phyloP scores from a whole-genome alignment of 2,113 vertebrate genomes.

The Neotragus moschatus region DNA sequence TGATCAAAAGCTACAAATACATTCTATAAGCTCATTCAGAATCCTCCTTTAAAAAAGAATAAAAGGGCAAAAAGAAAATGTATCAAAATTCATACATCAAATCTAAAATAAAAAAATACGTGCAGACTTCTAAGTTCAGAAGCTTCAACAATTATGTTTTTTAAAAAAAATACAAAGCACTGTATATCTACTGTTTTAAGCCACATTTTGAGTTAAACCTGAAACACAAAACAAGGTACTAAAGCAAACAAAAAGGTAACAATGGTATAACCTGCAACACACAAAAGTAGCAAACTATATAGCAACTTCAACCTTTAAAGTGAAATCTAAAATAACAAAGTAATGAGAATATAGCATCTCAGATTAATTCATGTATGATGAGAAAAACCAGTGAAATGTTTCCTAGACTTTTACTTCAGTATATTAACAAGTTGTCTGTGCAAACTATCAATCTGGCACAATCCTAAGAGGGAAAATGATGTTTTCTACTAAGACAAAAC shows the following conservation, averaged over 20 bases:
- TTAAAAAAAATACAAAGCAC: slow-evolving; percentile 58
- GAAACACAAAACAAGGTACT: slow-evolving; percentile 60
- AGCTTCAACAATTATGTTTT: slow-evolving; percentile 51
- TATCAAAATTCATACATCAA: slow-evolving; percentile 68
- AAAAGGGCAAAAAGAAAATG: slow-evolving; percentile 46
- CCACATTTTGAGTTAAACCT: slow-evolving; percentile 50
- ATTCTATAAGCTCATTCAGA: slow-evolving; percentile 77
- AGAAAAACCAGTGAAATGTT: slow-evolving; percentile 25
- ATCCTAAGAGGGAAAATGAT: background rate
- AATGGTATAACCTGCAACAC: slow-evolving; percentile 49
- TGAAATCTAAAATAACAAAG: slow-evolving; percentile 51
- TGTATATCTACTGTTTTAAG: slow-evolving; percentile 62
- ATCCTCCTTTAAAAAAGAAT: slow-evolving; percentile 66
- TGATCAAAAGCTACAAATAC: slow-evolving; percentile 78
- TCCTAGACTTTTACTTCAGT: background rate
- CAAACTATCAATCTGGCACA: slow-evolving; percentile 43
- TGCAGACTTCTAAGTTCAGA: slow-evolving; percentile 64
- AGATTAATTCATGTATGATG: slow-evolving; percentile 13
- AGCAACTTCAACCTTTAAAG: slow-evolving; percentile 60
- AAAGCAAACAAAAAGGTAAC: slow-evolving; percentile 38
- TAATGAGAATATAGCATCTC: slow-evolving; percentile 62
- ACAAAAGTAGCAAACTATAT: slow-evolving; percentile 61
- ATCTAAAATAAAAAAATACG: slow-evolving; percentile 70
- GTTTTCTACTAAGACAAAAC: slow-evolving; percentile 5
- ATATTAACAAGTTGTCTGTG: slow-evolving; percentile 46